A percentile compares a stretch with the other conserved stretches of the same genome.
These are phyloP conservation scores for Oreochromis aureus DNA, from an alignment of 2,113 vertebrate species.

Conservation along the genomic window DNA sequence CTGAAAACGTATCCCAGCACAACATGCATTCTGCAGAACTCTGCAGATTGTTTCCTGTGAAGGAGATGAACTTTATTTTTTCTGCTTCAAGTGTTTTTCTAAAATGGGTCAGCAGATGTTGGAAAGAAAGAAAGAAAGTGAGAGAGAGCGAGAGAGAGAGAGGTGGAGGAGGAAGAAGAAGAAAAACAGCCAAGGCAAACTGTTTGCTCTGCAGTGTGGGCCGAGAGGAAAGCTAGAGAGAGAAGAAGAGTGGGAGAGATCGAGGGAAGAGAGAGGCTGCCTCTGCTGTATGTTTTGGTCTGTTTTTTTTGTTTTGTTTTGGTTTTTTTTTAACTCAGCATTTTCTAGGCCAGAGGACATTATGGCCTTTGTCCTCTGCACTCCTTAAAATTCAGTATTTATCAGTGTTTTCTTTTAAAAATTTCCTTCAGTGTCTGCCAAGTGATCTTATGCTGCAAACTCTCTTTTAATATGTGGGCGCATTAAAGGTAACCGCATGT, in stretches of 20 bases:
- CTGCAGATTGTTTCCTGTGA: constrained; percentile 48
- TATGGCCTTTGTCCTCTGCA: background rate
- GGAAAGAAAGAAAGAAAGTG: background rate
- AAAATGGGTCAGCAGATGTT: constrained; percentile 78
- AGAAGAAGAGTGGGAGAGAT: constrained; percentile 30
- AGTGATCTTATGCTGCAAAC: background rate
- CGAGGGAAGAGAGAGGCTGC: constrained; percentile 6
- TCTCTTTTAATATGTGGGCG: background rate
- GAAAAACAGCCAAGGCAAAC: constrained; percentile 65
- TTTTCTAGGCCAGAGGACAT: background rate
- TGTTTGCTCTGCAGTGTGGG: constrained; percentile 61
- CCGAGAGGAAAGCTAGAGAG: constrained; percentile 22
- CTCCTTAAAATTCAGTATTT: background rate
- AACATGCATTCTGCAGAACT: constrained; percentile 1
- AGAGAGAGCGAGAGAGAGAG: background rate
- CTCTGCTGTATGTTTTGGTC: constrained; percentile 16
- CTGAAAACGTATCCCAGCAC: background rate
- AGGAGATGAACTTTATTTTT: constrained; percentile 56
- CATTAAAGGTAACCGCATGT: background rate
- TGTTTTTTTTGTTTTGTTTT: background rate
- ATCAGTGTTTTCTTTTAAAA: background rate
- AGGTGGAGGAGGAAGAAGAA: background rate
- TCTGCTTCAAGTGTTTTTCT: constrained; percentile 54
- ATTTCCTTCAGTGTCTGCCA: background rate
- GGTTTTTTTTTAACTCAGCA: background rate